These are phyloP conservation scores for Nematostella vectensis DNA, from an alignment of 92 coral and sea anemone species.

Conservation along the genomic window DNA sequence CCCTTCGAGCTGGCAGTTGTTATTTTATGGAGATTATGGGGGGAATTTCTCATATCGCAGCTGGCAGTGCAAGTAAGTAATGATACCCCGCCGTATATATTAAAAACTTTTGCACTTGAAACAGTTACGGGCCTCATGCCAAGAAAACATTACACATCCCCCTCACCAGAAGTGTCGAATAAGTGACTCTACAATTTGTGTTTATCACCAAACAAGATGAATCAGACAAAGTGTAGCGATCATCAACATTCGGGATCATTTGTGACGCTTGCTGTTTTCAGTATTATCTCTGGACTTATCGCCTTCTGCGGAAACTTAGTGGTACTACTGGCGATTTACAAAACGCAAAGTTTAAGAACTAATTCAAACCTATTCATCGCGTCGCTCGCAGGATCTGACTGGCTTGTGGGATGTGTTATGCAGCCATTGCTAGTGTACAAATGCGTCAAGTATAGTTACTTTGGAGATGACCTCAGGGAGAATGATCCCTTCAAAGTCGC, in stretches of 20 bases:
- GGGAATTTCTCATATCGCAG: no score
- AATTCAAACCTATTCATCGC: constrained; percentile 54
- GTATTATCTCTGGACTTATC: constrained; percentile 45
- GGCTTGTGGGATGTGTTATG: constrained; percentile 50
- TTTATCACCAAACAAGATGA: neutral
- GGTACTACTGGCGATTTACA: constrained; percentile 46
- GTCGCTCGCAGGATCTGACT: constrained; percentile 60
- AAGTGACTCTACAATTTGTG: no score
- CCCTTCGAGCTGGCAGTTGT: no score
- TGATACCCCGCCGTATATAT: no score
- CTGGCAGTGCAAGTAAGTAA: no score
- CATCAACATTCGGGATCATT: constrained; percentile 8
- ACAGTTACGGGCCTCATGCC: no score
- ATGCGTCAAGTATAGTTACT: constrained; percentile 26
- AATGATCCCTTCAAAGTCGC: constrained; percentile 26
- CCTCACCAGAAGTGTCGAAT: no score
- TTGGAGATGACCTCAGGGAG: constrained; percentile 32
- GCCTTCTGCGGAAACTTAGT: constrained; percentile 51
- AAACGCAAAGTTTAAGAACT: constrained; percentile 48
- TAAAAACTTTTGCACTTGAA: no score
- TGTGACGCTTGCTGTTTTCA: constrained; percentile 38
- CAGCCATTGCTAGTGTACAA: constrained; percentile 46
- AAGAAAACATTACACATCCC: no score
- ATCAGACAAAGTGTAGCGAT: neutral
- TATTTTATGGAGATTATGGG: no score